phyloP scores from a whole-genome alignment of 2,797 vertebrate species.

The Channallabes apus region DNA sequence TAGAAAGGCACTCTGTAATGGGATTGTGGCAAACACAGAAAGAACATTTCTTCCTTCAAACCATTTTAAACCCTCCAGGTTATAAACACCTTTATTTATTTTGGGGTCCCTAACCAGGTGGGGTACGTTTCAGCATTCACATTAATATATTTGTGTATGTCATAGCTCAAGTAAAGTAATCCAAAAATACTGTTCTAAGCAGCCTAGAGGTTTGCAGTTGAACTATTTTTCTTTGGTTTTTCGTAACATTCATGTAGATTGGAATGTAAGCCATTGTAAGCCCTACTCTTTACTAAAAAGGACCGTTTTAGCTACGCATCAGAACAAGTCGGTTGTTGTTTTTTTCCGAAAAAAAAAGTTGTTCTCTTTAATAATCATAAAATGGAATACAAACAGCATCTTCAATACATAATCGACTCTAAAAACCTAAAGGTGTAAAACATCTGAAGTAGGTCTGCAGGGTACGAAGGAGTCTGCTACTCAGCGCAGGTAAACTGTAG shows the following conservation, averaged over 20 bases:
- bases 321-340: background rate
- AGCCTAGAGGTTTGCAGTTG: background rate
- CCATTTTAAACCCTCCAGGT: no score
- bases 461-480: slow-evolving; percentile 48
- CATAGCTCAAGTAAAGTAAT: background rate
- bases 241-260: background rate
- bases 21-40: background rate
- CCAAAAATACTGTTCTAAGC: no score
- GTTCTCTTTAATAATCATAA: slow-evolving; percentile 71
- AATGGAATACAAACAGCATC: slow-evolving; percentile 69
- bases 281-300: background rate
- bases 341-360: slow-evolving; percentile 44
- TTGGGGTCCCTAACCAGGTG: background rate
- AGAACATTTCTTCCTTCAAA: background rate
- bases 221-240: slow-evolving; percentile 9
- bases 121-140: background rate
- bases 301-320: background rate
- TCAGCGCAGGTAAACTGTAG: slow-evolving; percentile 50
- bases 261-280: background rate
- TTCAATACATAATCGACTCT: slow-evolving; percentile 64
- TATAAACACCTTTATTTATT: background rate
- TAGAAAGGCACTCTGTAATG: background rate
- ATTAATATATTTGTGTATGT: background rate
- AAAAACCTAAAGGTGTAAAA: slow-evolving; percentile 63
- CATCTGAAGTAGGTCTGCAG: slow-evolving; percentile 58